A percentile compares a stretch with the other conserved stretches of the same genome.
phyloP scores from a whole-genome alignment of 2,113 vertebrate species.

The Ptilorrhoa leucosticta region DNA sequence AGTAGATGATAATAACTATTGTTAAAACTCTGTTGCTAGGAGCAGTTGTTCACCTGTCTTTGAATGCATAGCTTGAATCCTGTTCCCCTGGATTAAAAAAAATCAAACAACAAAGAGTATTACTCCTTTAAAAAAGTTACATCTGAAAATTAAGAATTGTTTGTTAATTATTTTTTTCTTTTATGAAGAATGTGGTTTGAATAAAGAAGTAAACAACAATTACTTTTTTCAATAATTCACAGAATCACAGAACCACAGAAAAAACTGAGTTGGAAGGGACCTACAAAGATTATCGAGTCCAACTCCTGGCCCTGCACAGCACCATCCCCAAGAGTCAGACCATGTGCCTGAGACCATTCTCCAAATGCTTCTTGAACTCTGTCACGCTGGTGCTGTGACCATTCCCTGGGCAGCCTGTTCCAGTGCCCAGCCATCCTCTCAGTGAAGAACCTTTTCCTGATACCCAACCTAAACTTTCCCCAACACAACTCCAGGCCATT shows the following conservation, averaged over 20 bases:
- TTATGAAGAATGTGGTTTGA: neutral
- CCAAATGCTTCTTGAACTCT: neutral
- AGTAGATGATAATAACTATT: neutral
- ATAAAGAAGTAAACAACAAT: neutral
- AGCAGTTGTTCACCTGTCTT: neutral
- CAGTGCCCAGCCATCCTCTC: neutral
- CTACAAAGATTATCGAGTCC: neutral
- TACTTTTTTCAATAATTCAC: neutral
- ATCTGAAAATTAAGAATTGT: neutral
- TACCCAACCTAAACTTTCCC: neutral
- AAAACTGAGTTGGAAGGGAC: neutral
- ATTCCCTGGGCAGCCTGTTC: neutral
- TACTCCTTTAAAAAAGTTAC: neutral
- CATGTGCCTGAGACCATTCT: rapidly evolving
- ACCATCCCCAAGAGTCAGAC: neutral
- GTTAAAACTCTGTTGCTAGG: neutral
- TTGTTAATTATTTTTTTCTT: neutral
- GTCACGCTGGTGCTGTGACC: neutral
- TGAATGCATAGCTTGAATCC: neutral
- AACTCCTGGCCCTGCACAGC: neutral
- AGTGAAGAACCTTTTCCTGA: neutral
- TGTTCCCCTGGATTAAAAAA: neutral
- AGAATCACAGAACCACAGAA: neutral
- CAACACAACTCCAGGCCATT: neutral
- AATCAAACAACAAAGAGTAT: neutral